Evolutionary conservation across 2,888 invertebrate species (phyloP).

Genomic region (Acleris cristana): DNA sequence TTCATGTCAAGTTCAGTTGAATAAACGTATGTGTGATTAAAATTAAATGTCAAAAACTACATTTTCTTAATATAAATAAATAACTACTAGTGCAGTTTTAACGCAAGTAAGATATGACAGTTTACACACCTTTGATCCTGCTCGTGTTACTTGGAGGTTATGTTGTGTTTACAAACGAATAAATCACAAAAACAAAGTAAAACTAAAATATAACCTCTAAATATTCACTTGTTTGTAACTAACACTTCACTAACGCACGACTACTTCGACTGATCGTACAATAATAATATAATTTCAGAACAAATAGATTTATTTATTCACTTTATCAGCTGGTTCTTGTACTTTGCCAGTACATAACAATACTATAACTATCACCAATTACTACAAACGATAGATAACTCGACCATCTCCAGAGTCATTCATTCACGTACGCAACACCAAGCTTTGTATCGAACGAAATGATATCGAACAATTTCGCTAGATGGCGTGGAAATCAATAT

Average conservation of each 20-base stretch:
- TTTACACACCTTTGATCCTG: slow-evolving; percentile 38
- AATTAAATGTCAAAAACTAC: no score
- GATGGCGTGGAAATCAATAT: slow-evolving; percentile 42
- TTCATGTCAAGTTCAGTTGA: slow-evolving; percentile 1
- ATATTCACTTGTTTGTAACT: slow-evolving; percentile 7
- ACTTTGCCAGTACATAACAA: slow-evolving; percentile 21
- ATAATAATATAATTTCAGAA: slow-evolving; percentile 15
- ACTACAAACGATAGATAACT: slow-evolving; percentile 23
- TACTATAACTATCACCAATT: slow-evolving; percentile 28
- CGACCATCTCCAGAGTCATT: slow-evolving; percentile 33
- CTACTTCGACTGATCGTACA: slow-evolving; percentile 5
- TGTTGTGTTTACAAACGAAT: slow-evolving; percentile 35
- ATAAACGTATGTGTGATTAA: no score
- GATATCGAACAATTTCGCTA: slow-evolving; percentile 35
- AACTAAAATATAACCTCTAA: slow-evolving; percentile 30
- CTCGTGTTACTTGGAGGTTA: slow-evolving; percentile 37
- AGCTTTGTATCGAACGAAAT: slow-evolving; percentile 37
- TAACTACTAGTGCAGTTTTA: neutral
- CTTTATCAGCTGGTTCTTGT: slow-evolving; percentile 33
- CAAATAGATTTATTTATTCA: slow-evolving; percentile 31
- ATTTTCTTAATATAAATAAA: neutral
- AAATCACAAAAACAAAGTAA: slow-evolving; percentile 21
- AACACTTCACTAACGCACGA: slow-evolving; percentile 24
- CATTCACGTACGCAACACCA: slow-evolving; percentile 31
- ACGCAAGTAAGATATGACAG: slow-evolving; percentile 6